Evolutionary conservation across 2,797 vertebrate species (phyloP).

Genomic region (Natrix natrix): DNA sequence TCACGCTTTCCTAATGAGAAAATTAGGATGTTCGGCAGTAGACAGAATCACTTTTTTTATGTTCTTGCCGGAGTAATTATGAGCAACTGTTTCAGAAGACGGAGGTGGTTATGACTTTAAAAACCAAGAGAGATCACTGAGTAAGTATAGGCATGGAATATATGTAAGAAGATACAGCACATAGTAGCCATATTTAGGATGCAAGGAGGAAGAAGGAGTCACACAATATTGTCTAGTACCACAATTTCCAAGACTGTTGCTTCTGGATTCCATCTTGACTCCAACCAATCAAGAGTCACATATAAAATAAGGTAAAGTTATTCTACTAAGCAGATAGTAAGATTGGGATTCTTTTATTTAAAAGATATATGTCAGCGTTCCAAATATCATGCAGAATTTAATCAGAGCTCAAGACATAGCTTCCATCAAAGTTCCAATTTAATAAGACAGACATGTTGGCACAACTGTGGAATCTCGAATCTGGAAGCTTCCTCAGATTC

Average conservation of each 20-base stretch:
- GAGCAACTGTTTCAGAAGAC: neutral
- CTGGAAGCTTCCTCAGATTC: too few species aligned
- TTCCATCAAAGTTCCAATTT: too few species aligned
- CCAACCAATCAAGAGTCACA: neutral
- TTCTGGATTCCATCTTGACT: neutral
- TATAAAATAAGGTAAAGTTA: too few species aligned
- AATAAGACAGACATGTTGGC: too few species aligned
- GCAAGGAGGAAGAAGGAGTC: neutral
- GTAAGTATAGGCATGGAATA: neutral
- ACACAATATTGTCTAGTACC: neutral
- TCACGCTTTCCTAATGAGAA: neutral
- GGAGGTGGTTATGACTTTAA: neutral
- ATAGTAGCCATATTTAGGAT: neutral
- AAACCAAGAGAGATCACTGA: neutral
- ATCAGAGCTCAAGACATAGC: too few species aligned
- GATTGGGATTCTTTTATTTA: neutral
- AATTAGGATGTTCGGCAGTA: neutral
- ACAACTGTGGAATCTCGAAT: too few species aligned
- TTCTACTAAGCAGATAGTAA: neutral
- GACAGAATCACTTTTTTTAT: neutral
- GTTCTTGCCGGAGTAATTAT: neutral
- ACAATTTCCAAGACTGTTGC: neutral
- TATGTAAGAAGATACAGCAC: neutral
- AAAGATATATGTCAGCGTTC: neutral
- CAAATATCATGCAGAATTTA: too few species aligned